These are phyloP conservation scores for Mus musculus DNA, from an alignment of 2,113 vertebrate species.

Conservation along the genomic window GRCm39 chr10:56464001-56464500, in stretches of 20 bases:
- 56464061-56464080: not conserved
- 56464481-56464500: slow-evolving; percentile 8
- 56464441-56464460: not conserved
- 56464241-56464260: not conserved
- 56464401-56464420: slow-evolving; percentile 6
- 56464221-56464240: slow-evolving; percentile 33
- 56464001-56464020: not conserved
- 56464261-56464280: slow-evolving; percentile 34
- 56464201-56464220: not conserved
- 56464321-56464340: slow-evolving; percentile 31
- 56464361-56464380: not conserved
- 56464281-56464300: not conserved
- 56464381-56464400: not conserved
- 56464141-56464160: not conserved
- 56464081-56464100: not conserved
- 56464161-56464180: not conserved
- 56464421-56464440: not conserved
- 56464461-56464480: not conserved
- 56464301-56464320: slow-evolving; percentile 28
- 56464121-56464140: not conserved
- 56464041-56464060: not conserved
- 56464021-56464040: not conserved
- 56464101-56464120: not conserved
- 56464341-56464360: not conserved
- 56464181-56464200: not conserved